Conservation (phyloP, 2,888 invertebrate species). For the Endotricha flammealis region DNA sequence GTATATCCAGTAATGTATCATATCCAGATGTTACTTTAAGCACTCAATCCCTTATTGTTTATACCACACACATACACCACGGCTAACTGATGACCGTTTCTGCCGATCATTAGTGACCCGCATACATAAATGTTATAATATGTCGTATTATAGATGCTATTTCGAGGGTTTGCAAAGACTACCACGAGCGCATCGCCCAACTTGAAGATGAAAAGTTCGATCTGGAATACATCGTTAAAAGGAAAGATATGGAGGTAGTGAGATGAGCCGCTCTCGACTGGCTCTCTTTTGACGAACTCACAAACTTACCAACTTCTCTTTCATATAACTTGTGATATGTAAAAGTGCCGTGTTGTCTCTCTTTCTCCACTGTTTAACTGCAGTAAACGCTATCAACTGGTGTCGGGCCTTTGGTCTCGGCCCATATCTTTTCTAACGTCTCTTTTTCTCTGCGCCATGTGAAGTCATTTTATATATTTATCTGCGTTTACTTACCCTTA, state of each 20-base stretch:
- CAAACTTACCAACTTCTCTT: constrained; percentile 60
- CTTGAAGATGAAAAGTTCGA: constrained; percentile 98
- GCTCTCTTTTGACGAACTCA: constrained; percentile 63
- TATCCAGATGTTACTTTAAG: constrained; percentile 6
- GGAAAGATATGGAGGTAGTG: constrained; percentile 99
- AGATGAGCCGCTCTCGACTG: constrained; percentile 49
- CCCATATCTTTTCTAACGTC: constrained; percentile 53
- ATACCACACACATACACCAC: constrained; percentile 44
- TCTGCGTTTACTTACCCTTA: constrained; percentile 54
- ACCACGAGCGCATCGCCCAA: constrained; percentile 91
- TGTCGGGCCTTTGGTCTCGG: constrained; percentile 37
- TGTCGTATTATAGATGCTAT: constrained; percentile 83
- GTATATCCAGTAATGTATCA: constrained; percentile 8
- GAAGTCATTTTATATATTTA: constrained; percentile 43
- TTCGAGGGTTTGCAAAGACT: constrained; percentile 87
- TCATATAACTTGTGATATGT: constrained; percentile 55
- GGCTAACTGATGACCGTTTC: constrained; percentile 25
- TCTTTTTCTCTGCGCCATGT: constrained; percentile 61
- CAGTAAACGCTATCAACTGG: constrained; percentile 45
- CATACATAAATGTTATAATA: constrained; percentile 38
- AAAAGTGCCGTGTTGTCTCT: constrained; percentile 64
- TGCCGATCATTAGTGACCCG: constrained; percentile 31
- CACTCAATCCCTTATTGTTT: constrained; percentile 10
- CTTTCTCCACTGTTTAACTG: constrained; percentile 61
- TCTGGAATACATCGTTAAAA: constrained; percentile 98